phyloP scores from a whole-genome alignment of 2,797 vertebrate species.

The Lutjanus argentimaculatus region DNA sequence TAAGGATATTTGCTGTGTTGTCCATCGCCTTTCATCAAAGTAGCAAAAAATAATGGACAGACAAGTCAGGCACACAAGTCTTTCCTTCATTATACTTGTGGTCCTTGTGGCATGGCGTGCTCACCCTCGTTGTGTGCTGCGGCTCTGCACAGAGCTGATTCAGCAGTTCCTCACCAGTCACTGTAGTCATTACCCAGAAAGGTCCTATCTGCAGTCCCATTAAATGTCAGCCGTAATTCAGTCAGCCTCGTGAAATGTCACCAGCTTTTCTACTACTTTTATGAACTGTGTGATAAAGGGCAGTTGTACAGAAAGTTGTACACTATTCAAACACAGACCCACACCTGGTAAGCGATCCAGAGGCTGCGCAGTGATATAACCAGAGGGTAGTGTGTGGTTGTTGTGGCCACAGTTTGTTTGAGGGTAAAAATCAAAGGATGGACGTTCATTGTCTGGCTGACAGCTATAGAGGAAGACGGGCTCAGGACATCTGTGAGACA shows the following conservation, averaged over 20 bases:
- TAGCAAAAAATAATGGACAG: no score
- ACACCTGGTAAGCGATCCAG: constrained; percentile 12
- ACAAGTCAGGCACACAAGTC: background rate
- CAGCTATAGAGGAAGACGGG: constrained; percentile 11
- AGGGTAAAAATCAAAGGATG: constrained; percentile 12
- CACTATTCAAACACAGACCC: constrained; percentile 28
- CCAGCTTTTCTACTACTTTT: constrained; percentile 32
- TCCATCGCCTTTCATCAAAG: background rate
- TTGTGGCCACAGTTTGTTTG: constrained; percentile 20
- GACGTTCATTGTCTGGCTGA: constrained; percentile 13
- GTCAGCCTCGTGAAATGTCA: constrained; percentile 55
- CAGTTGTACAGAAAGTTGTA: constrained; percentile 27
- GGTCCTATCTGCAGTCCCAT: constrained; percentile 14
- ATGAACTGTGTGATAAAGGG: constrained; percentile 36
- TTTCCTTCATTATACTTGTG: constrained; percentile 13
- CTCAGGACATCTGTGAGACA: constrained; percentile 76
- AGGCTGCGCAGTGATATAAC: constrained; percentile 8
- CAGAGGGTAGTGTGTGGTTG: constrained; percentile 10
- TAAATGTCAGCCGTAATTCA: constrained; percentile 62
- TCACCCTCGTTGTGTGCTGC: constrained; percentile 7
- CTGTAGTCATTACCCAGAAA: constrained; percentile 37
- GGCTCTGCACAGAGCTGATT: constrained; percentile 11
- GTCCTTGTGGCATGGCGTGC: constrained; percentile 11
- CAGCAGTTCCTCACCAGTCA: constrained; percentile 11
- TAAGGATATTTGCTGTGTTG: background rate